Conservation (phyloP, 2,797 vertebrate genomes). For the Zenarchopterus dispar region DNA sequence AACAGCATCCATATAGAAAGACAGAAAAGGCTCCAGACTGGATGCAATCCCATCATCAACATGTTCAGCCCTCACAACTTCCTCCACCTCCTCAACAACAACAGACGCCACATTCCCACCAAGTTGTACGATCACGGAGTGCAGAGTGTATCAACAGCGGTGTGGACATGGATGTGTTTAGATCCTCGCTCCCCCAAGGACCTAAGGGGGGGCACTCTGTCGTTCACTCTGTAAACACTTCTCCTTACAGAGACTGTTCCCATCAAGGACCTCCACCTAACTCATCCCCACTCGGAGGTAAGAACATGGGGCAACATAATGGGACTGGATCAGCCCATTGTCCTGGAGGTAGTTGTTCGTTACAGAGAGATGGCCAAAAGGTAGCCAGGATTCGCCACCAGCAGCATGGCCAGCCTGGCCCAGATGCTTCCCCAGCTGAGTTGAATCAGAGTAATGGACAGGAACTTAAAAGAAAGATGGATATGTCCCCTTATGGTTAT, state of each 20-base stretch:
- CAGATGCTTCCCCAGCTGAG: constrained; percentile 75
- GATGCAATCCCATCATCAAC: constrained; percentile 85
- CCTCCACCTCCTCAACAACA: constrained; percentile 71
- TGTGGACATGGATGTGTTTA: constrained; percentile 84
- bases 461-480: constrained; percentile 90
- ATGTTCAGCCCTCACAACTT: constrained; percentile 75
- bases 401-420: constrained; percentile 85
- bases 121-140: constrained; percentile 82
- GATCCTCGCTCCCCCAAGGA: constrained; percentile 81
- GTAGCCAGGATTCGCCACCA: constrained; percentile 96
- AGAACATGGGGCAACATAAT: constrained; percentile 76
- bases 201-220: constrained; percentile 85
- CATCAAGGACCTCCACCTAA: constrained; percentile 81
- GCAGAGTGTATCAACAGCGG: constrained; percentile 87
- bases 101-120: constrained; percentile 68
- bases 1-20: constrained; percentile 88
- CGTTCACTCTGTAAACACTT: constrained; percentile 87
- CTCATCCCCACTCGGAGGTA: constrained; percentile 78
- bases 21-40: constrained; percentile 88
- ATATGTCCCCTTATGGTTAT: constrained; percentile 88
- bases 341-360: constrained; percentile 86
- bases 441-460: constrained; percentile 73
- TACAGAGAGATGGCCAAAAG: constrained; percentile 91
- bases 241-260: constrained; percentile 89
- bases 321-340: constrained; percentile 59